These are phyloP conservation scores for Schizotus pectinicornis DNA, from an alignment of 2,888 invertebrate genomes.

Conservation along the genomic window DNA sequence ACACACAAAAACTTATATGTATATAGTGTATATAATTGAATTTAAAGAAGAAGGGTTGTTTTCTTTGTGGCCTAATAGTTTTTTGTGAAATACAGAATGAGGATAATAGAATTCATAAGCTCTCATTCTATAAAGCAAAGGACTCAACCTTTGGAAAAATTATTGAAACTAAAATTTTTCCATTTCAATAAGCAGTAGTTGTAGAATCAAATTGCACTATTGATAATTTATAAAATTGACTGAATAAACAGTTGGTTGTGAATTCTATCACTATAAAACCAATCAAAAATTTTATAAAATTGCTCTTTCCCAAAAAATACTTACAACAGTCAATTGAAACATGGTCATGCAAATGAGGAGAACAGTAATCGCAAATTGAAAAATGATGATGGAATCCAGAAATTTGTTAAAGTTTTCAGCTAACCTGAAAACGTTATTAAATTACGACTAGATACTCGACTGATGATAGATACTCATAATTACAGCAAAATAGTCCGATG, in stretches of 20 bases:
- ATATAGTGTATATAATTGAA: not conserved
- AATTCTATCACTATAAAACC: not conserved
- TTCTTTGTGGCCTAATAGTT: no score
- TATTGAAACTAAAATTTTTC: no score
- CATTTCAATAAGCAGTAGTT: no score
- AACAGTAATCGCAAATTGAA: not conserved
- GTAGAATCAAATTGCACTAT: no score
- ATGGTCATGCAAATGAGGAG: conserved; percentile 2
- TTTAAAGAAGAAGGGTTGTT: not conserved
- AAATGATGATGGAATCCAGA: not conserved
- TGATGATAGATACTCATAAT: not conserved
- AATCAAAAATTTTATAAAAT: not conserved
- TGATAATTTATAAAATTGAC: conserved; percentile 12
- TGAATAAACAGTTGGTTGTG: not conserved
- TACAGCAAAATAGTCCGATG: conserved; percentile 3
- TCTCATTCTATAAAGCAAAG: no score
- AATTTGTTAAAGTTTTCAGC: conserved; percentile 1
- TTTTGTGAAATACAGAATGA: no score
- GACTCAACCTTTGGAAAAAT: no score
- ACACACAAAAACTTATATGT: not conserved
- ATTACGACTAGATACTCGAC: no score
- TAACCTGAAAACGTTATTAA: conserved; percentile 4
- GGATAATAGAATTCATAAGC: no score
- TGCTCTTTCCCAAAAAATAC: no score
- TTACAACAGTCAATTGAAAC: conserved; percentile 8